Percentiles rank a stretch among this genome's conserved stretches.
These are phyloP conservation scores for Heterocephalus glaber DNA, from an alignment of 2,113 vertebrate species.

Conservation along the genomic window DNA sequence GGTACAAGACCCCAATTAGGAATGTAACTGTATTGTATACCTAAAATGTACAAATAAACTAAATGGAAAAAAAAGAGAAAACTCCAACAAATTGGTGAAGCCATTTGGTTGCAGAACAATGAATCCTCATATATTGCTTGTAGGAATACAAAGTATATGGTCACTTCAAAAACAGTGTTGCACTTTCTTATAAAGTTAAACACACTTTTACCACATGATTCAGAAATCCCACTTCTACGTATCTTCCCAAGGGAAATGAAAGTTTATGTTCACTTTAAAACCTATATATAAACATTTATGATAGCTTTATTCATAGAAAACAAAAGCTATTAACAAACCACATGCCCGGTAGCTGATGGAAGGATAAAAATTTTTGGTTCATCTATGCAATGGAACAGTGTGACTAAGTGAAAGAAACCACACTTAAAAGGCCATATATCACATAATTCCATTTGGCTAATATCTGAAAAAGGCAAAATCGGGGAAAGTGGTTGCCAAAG, in stretches of 20 bases:
- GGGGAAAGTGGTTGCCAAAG: background rate
- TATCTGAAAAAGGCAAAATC: background rate
- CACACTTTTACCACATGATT: background rate
- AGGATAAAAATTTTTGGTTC: background rate
- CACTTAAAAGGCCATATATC: background rate
- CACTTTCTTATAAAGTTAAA: constrained; percentile 27
- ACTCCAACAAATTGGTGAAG: background rate
- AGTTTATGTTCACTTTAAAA: constrained; percentile 9
- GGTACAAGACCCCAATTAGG: too few relatives aligned
- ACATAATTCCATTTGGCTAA: background rate
- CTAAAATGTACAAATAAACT: too few relatives aligned
- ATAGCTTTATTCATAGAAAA: background rate
- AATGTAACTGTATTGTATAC: too few relatives aligned
- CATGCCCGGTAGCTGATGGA: background rate
- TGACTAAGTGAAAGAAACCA: background rate
- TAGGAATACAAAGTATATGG: background rate
- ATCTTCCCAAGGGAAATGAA: constrained; percentile 19
- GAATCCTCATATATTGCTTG: background rate
- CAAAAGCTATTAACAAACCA: background rate
- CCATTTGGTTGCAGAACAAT: background rate
- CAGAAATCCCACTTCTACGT: background rate
- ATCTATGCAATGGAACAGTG: background rate
- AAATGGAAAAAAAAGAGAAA: too few relatives aligned
- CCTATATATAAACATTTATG: background rate
- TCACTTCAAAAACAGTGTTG: background rate